A percentile compares a stretch with the other conserved stretches of the same genome.
phyloP scores from a whole-genome alignment of 2,888 invertebrate species.

The Sympetrum striolatum region DNA sequence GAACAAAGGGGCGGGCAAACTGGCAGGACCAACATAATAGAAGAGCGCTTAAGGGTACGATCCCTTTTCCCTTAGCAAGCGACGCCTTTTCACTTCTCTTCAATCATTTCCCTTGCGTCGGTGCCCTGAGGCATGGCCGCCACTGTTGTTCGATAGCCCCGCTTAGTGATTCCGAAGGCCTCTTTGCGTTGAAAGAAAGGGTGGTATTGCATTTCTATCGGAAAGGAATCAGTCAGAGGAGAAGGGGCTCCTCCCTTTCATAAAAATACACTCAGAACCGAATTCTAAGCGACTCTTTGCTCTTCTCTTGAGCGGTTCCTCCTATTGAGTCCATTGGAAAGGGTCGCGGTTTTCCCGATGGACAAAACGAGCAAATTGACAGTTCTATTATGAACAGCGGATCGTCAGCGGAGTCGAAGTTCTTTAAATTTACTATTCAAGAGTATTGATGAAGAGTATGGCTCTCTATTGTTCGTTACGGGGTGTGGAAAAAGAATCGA shows the following conservation, averaged over 20 bases:
- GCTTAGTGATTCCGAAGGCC: neutral
- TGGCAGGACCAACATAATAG: neutral
- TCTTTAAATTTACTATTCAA: too few relatives aligned
- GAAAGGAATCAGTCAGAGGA: neutral
- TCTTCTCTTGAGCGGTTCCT: neutral
- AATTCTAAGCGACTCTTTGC: too few relatives aligned
- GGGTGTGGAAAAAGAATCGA: too few relatives aligned
- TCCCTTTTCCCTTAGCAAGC: neutral
- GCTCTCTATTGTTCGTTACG: too few relatives aligned
- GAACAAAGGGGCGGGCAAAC: neutral
- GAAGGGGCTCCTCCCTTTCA: neutral
- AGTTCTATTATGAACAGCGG: too few relatives aligned
- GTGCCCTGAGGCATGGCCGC: neutral
- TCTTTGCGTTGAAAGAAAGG: neutral
- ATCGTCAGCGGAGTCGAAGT: too few relatives aligned
- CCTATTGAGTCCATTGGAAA: neutral
- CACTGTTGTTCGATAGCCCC: neutral
- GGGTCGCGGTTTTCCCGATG: neutral
- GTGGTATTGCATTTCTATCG: neutral
- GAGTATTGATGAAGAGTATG: too few relatives aligned
- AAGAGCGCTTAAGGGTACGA: neutral
- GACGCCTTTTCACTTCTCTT: neutral
- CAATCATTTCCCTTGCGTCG: neutral
- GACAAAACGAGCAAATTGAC: too few relatives aligned
- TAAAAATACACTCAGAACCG: too few relatives aligned